phyloP scores from a whole-genome alignment of 2,888 invertebrate genomes.

The Athalia rosae region DNA sequence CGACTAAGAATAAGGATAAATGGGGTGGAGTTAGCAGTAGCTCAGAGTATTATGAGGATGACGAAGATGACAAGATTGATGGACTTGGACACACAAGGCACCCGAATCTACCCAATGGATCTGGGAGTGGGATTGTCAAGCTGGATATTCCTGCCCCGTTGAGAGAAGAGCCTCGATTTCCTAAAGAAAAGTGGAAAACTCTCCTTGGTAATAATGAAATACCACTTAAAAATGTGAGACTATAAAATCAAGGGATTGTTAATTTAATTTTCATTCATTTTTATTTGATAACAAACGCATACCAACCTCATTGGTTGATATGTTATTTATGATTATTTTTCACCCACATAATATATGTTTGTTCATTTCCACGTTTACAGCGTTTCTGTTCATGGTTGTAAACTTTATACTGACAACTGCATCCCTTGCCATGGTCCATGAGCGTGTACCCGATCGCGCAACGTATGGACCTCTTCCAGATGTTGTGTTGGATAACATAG shows the following conservation, averaged over 20 bases:
- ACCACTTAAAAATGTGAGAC: not conserved
- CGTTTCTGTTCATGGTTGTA: conserved; percentile 78
- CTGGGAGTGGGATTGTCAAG: conserved; percentile 76
- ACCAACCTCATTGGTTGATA: not conserved
- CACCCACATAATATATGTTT: not conserved
- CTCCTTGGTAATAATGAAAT: conserved; percentile 75
- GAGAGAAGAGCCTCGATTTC: conserved; percentile 85
- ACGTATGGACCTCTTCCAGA: conserved; percentile 88
- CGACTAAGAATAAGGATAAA: conserved; percentile 73
- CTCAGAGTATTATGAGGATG: conserved; percentile 74
- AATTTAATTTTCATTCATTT: not conserved
- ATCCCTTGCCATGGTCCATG: conserved; percentile 90
- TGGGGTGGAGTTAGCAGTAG: conserved; percentile 73
- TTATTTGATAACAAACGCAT: conserved; percentile 3
- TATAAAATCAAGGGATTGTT: not conserved
- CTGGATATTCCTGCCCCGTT: conserved; percentile 81
- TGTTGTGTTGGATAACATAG: conserved; percentile 86
- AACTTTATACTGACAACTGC: conserved; percentile 81
- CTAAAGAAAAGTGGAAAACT: conserved; percentile 91
- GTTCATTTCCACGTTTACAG: conserved; percentile 70
- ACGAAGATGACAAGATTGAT: conserved; percentile 74
- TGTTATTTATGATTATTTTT: not conserved
- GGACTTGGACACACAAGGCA: conserved; percentile 65
- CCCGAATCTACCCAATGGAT: conserved; percentile 68
- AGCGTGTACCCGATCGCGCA: conserved; percentile 87